These are phyloP conservation scores for Eretmocerus hayati DNA, from an alignment of 2,888 invertebrate genomes.

Conservation along the genomic window DNA sequence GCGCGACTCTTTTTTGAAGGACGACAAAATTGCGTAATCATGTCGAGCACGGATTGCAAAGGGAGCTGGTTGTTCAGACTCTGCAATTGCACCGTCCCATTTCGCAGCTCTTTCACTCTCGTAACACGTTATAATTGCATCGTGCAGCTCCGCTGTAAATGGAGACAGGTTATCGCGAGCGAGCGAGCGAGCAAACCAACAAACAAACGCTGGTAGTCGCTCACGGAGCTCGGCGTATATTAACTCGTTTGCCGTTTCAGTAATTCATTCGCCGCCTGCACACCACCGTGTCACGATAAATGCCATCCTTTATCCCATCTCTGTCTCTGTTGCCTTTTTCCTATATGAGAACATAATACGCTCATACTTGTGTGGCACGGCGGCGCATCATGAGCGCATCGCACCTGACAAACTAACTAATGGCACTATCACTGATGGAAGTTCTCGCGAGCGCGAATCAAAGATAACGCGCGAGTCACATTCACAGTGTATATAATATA, in stretches of 20 bases:
- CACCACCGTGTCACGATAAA: not conserved
- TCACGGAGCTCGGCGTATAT: not conserved
- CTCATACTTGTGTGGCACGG: no score
- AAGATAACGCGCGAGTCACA: not conserved
- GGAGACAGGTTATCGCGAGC: not conserved
- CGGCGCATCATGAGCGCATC: not conserved
- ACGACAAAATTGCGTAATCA: no score
- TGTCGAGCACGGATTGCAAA: no score
- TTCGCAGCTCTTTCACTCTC: not conserved
- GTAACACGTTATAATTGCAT: conserved; percentile 9
- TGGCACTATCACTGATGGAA: not conserved
- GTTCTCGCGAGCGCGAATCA: not conserved
- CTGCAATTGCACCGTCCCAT: not conserved
- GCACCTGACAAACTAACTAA: not conserved
- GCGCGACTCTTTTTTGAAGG: no score
- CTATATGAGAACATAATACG: no score
- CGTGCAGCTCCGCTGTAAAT: conserved; percentile 3
- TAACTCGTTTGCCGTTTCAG: not conserved
- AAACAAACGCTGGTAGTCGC: not conserved
- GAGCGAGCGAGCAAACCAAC: not conserved
- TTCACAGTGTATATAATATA: not conserved
- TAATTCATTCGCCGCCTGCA: conserved; percentile 1
- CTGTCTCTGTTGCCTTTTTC: not conserved
- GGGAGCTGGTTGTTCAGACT: no score
- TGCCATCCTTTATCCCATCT: not conserved